Percentiles rank a stretch among this genome's conserved stretches.
phyloP scores from a whole-genome alignment of 2,113 vertebrate genomes.

The Nansenia antarctica region DNA sequence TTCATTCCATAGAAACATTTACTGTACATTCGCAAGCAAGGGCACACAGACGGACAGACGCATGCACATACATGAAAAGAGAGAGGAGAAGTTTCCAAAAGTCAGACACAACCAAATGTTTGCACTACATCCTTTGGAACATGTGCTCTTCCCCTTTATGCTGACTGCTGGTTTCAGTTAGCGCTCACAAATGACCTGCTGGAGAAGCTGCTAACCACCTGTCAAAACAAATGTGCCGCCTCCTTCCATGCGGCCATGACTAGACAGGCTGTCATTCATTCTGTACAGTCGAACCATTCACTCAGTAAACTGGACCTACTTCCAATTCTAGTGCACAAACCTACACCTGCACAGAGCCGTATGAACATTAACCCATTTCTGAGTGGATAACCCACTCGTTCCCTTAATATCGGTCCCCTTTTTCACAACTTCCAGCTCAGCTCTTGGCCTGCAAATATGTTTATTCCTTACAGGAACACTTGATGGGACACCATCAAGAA shows the following conservation, averaged over 20 bases:
- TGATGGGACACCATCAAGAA: neutral
- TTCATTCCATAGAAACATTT: neutral
- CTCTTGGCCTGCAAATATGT: too few relatives aligned
- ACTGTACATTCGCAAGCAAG: too few relatives aligned
- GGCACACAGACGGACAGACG: neutral
- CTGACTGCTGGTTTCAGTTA: neutral
- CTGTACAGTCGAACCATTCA: constrained; percentile 2
- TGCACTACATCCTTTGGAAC: neutral
- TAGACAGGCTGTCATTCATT: neutral
- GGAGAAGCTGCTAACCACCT: neutral
- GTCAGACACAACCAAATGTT: neutral
- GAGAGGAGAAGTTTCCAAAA: neutral
- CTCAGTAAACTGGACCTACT: neutral
- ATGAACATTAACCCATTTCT: too few relatives aligned
- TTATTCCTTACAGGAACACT: neutral
- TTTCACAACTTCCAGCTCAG: neutral
- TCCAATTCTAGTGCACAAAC: neutral
- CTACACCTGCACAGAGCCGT: too few relatives aligned
- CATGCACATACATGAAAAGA: neutral
- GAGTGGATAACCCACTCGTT: neutral
- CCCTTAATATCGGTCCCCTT: neutral
- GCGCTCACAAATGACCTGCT: neutral
- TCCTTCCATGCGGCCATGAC: neutral
- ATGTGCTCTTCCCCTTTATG: neutral
- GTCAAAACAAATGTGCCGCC: neutral